phyloP scores from a whole-genome alignment of 64 coral and sea anemone genomes.

The Dendronephthya gigantea region DNA sequence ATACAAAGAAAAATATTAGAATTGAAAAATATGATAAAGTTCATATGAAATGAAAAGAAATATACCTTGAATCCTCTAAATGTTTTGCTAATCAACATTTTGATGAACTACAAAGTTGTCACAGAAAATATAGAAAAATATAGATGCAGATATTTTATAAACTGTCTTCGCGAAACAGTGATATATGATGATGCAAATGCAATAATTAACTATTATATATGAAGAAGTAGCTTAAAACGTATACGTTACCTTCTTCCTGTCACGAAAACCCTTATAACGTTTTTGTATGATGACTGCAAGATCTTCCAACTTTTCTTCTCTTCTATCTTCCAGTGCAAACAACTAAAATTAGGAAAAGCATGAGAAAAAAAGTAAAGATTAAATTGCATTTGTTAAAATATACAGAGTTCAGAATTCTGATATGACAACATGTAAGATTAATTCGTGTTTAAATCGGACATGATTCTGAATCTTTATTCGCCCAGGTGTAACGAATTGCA shows the following conservation, averaged over 20 bases:
- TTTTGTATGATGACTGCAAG: slow-evolving; percentile 88
- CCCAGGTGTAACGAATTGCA: too few species aligned
- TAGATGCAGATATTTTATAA: too few species aligned
- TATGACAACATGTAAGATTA: too few species aligned
- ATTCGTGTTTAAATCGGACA: too few species aligned
- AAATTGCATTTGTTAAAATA: not conserved
- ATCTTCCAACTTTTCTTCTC: slow-evolving; percentile 61
- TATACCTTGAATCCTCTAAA: slow-evolving; percentile 73
- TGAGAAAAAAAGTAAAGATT: not conserved
- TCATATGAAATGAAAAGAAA: not conserved
- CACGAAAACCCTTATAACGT: slow-evolving; percentile 65
- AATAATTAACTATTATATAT: not conserved
- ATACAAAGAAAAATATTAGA: not conserved
- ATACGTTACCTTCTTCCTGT: slow-evolving; percentile 50
- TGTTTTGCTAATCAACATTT: slow-evolving; percentile 84
- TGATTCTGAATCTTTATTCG: too few species aligned
- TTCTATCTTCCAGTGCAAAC: slow-evolving; percentile 77
- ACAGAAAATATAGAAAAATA: not conserved
- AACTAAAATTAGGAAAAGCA: slow-evolving; percentile 42
- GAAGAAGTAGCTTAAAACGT: not conserved
- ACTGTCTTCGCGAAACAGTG: too few species aligned
- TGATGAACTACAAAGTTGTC: slow-evolving; percentile 38
- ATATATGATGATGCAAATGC: not conserved
- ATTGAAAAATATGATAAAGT: not conserved
- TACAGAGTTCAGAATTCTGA: too few species aligned